Evolutionary conservation across 2,797 vertebrate genomes (phyloP).

Genomic region (Galagoides demidoff): DNA sequence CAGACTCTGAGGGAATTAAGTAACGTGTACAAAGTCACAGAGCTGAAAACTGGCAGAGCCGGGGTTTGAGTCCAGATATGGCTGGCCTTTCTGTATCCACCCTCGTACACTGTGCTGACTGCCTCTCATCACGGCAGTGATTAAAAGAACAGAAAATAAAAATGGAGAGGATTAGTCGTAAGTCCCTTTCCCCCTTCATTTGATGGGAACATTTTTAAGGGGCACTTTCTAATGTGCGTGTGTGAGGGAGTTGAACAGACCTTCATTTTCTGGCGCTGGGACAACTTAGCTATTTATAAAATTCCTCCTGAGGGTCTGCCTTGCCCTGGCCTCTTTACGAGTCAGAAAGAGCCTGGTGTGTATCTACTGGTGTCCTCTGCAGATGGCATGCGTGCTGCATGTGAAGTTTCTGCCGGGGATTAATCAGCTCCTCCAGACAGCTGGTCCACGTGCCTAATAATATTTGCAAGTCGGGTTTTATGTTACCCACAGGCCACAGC

Average conservation of each 20-base stretch:
- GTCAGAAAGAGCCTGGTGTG: not conserved
- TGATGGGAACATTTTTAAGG: constrained; percentile 37
- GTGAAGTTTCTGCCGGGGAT: constrained; percentile 46
- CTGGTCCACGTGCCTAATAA: constrained; percentile 65
- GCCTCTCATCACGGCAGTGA: not conserved
- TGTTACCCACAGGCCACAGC: constrained; percentile 65
- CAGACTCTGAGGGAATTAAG: not conserved
- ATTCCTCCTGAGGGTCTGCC: not conserved
- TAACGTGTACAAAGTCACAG: not conserved
- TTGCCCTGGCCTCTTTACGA: not conserved
- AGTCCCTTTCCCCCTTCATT: not conserved
- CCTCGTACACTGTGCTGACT: not conserved
- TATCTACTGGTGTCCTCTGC: constrained; percentile 49
- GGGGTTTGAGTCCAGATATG: not conserved
- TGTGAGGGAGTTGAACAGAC: not conserved
- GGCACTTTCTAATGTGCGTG: not conserved
- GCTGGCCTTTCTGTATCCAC: fast-evolving
- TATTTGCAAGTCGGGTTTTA: constrained; percentile 70
- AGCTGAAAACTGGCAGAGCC: not conserved
- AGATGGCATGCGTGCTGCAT: constrained; percentile 54
- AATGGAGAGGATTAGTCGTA: not conserved
- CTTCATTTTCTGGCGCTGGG: not conserved
- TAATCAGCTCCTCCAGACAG: constrained; percentile 67
- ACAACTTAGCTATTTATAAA: constrained; percentile 47
- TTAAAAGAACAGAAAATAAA: not conserved